A percentile compares a stretch with the other conserved stretches of the same genome.
phyloP scores from a whole-genome alignment of 2,888 invertebrate species.

The Sphinx pinastri region DNA sequence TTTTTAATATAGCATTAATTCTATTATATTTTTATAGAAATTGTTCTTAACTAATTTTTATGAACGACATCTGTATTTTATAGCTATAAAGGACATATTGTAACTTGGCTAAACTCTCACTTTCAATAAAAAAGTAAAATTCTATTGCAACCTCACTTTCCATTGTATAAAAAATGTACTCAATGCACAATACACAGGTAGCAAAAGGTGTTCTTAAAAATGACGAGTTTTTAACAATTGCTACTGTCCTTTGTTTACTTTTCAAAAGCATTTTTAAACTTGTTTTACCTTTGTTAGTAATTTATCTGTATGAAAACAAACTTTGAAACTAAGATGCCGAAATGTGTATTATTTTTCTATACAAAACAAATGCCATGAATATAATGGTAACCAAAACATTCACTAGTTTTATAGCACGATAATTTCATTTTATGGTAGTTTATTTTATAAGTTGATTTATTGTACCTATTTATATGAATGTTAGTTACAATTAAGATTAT shows the following conservation, averaged over 20 bases:
- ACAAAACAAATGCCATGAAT: conserved; percentile 7
- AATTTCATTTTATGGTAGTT: no score
- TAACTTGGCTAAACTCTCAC: conserved; percentile 60
- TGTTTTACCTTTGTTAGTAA: conserved; percentile 32
- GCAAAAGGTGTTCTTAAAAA: conserved; percentile 33
- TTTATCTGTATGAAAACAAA: conserved; percentile 24
- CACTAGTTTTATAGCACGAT: neutral
- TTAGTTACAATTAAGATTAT: no score
- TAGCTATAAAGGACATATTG: conserved; percentile 34
- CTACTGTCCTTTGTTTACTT: conserved; percentile 44
- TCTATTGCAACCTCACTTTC: conserved; percentile 62
- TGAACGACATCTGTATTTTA: no score
- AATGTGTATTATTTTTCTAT: neutral
- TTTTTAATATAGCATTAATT: neutral
- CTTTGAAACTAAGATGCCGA: conserved; percentile 7
- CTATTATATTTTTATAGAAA: neutral
- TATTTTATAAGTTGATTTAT: no score
- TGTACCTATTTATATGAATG: no score
- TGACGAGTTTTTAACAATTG: conserved; percentile 32
- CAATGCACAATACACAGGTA: conserved; percentile 55
- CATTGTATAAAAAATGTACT: conserved; percentile 54
- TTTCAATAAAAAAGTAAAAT: conserved; percentile 66
- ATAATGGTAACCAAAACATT: neutral
- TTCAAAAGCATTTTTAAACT: conserved; percentile 31
- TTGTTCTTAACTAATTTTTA: neutral